Base-by-base conservation (phyloP, 1,140 invertebrate genomes). In the Saccostrea glomerata region DNA sequence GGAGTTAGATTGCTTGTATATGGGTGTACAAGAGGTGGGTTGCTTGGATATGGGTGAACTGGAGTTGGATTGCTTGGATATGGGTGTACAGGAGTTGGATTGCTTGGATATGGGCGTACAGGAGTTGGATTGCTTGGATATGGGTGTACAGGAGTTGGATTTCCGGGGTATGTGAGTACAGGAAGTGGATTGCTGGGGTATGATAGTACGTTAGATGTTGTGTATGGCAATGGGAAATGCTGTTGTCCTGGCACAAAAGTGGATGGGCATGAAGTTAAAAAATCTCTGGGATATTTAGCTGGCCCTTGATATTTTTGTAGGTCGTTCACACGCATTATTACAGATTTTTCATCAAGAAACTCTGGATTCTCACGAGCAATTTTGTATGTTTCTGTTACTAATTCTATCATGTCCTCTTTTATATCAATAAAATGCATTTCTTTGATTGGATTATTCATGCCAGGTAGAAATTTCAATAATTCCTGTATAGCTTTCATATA, bases 351-450 rank as follows among this genome's bases (percentile, higher is more conserved):
- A 2, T 20, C 58, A 63, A 63, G 25, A 17, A n/a, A 63, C 15
- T 15, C 25, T 13, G 25, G 25, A 11, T 30, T 25, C 9, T 11
- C 25, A 36, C 2, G 11, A 13, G 70, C 25, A 25, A 77, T 77
- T 25, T 77, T 0, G 15, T 30, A 77, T 30, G 70, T 36, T 2
- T 84, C 36, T 2, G 84, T 70, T 20, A 90, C 86, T 54, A 89
- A 40, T 20, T 87, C 47, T 9, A 91, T 20, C 15, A 92, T 90
- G 3, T 88, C 87, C 11, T 86, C 84, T 40, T 60, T 90, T 15
- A 90, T 82, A 82, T 91, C 91, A 66, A 92, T 85, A 83, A 92
- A 90, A 66, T 92, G 90, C 23, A 92, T 87, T 77, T 92, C 90
- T 83, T 87, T 84, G 3, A 89, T 20, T 20, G 47, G 25, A 15